Percentiles rank a stretch among this genome's conserved stretches.
Evolutionary conservation across 2,888 invertebrate species (phyloP).

Genomic region (Uloborus plumipes): DNA sequence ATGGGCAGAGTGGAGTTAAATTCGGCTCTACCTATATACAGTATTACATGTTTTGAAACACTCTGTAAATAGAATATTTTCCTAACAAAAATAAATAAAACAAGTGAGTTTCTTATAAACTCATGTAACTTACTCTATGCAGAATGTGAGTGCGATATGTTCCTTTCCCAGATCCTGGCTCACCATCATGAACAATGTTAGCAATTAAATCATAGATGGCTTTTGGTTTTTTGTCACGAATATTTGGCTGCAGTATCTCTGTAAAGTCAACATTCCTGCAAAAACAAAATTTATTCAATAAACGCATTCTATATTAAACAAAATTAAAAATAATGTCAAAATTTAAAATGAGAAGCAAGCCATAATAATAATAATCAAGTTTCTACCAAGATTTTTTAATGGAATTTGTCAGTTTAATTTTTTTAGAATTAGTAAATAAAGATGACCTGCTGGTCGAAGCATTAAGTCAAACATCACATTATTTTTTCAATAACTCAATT

Average conservation of each 20-base stretch:
- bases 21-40: no score
- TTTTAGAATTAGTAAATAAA: no score
- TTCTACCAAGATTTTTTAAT: no score
- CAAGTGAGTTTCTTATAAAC: not conserved
- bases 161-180: constrained; percentile 85
- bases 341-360: not conserved
- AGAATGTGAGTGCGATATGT: constrained; percentile 94
- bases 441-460: no score
- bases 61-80: no score
- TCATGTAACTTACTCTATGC: constrained; percentile 76
- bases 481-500: no score
- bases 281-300: constrained; percentile 65
- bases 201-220: constrained; percentile 98
- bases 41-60: no score
- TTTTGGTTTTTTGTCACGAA: constrained; percentile 77
- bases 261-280: constrained; percentile 95
- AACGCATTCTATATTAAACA: not conserved
- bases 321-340: not conserved
- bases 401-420: no score
- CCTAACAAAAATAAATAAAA: not conserved
- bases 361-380: not conserved
- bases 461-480: no score
- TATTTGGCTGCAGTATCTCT: constrained; percentile 90
- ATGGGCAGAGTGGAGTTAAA: no score
- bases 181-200: constrained; percentile 98